Base-by-base conservation (phyloP, 2,797 vertebrate species). In the Squalus acanthias region DNA sequence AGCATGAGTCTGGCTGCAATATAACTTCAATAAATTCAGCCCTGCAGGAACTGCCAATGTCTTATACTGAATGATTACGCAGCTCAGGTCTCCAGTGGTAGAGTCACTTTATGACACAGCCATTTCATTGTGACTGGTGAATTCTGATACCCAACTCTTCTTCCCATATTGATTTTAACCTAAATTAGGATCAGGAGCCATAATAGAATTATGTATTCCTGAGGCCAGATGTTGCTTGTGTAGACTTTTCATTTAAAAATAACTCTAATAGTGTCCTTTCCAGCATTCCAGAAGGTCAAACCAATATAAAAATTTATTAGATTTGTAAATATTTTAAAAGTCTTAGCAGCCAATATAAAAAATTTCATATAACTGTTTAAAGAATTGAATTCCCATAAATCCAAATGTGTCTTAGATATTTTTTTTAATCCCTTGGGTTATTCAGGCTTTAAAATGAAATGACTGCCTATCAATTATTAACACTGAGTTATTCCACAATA, bases 251-350 rank as follows among this genome's bases (percentile, higher is more conserved):
- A 12, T 60, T 57, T 33, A 3, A 60, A 91, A 57, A 29, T 91
- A 9, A 91, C 22, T 91, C 88, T 91, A 33, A 91, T 63, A 13
- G 57, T 91, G 9, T 91, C 88, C n/a, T 82, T 22, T 60, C 26
- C 88, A 63, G 39, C 50, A 33, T 91, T 57, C 88, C 9, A 91
- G 46, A 91, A 91, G 26, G 24, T 63, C 53, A 91, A 63, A 91
- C 53, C 9, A 63, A 91, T 60, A 57, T 29, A 33, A 91, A 60
- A 91, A 91, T 9, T 29, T 91, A 60, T 29, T 91, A 33, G 87
- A 57, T 91, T 63, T 91, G 53, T 91, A 91, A 91, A 91, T 91
- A 91, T 91, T 91, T 91, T 33, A 91, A 91, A 91, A 91, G 24
- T 24, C 50, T 9, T 29, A 57, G 88, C 24, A 60, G 57, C 57